phyloP scores from a whole-genome alignment of 1,140 invertebrate genomes.

The Cataglyphis hispanica region DNA sequence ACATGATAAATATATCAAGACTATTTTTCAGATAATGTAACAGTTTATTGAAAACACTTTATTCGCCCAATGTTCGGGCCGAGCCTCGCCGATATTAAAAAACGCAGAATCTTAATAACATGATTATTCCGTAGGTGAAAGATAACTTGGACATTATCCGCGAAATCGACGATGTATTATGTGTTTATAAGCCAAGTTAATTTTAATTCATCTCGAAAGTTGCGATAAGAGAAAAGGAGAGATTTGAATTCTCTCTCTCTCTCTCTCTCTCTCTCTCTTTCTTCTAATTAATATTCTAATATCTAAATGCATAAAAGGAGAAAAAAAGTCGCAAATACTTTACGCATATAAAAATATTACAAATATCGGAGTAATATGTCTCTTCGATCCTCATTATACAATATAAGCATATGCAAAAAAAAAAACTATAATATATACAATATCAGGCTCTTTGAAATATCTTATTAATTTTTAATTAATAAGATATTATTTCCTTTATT shows the following conservation, averaged over 20 bases:
- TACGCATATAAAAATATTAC: slow-evolving; percentile 8
- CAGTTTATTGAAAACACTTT: slow-evolving; percentile 86
- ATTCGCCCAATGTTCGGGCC: slow-evolving; percentile 79
- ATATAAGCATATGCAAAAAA: too few relatives aligned
- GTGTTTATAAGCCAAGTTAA: slow-evolving; percentile 21
- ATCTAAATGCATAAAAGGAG: background rate
- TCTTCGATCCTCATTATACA: background rate
- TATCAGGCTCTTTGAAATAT: background rate
- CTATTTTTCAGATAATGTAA: slow-evolving; percentile 83
- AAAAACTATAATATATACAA: background rate
- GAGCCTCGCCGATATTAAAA: slow-evolving; percentile 86
- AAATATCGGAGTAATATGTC: background rate
- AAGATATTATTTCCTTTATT: too few relatives aligned
- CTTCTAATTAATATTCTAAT: background rate
- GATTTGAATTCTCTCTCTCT: too few relatives aligned
- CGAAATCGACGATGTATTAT: slow-evolving; percentile 74
- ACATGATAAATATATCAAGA: slow-evolving; percentile 13
- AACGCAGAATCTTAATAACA: slow-evolving; percentile 86
- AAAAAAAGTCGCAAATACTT: background rate
- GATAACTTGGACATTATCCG: slow-evolving; percentile 78
- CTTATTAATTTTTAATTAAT: too few relatives aligned
- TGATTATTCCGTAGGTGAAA: slow-evolving; percentile 84
- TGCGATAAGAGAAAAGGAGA: too few relatives aligned
- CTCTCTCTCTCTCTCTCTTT: too few relatives aligned
- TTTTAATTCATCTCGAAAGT: background rate